Percentiles rank a stretch among this genome's conserved stretches.
Evolutionary conservation across 2,888 invertebrate genomes (phyloP).

Genomic region (Orgyia antiqua): DNA sequence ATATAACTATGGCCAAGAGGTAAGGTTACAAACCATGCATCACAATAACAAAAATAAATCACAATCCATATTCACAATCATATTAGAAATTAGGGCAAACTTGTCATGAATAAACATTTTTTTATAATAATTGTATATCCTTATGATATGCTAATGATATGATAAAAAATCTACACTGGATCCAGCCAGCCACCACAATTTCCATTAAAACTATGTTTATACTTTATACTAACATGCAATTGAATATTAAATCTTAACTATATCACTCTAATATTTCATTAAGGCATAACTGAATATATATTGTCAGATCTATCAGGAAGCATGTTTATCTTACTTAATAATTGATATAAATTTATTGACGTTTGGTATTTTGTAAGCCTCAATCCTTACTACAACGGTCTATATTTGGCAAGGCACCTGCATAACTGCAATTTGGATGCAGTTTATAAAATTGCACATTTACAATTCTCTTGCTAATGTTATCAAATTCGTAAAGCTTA

Average conservation of each 20-base stretch:
- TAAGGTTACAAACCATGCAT: conserved; percentile 1
- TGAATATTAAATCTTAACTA: conserved; percentile 55
- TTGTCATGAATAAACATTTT: conserved; percentile 39
- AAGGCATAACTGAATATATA: conserved; percentile 73
- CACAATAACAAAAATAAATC: neutral
- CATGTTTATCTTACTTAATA: conserved; percentile 68
- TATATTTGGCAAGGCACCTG: too few relatives aligned
- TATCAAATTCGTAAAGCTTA: too few relatives aligned
- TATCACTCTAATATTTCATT: conserved; percentile 66
- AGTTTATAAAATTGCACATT: too few relatives aligned
- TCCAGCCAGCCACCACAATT: conserved; percentile 55
- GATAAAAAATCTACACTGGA: conserved; percentile 73
- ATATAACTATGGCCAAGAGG: too few relatives aligned
- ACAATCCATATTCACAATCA: conserved; percentile 4
- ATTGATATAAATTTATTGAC: conserved; percentile 64
- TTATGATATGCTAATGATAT: conserved; percentile 76
- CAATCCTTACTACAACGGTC: too few relatives aligned
- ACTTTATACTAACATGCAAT: conserved; percentile 59
- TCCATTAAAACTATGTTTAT: conserved; percentile 41
- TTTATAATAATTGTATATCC: conserved; percentile 41
- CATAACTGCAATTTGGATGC: too few relatives aligned
- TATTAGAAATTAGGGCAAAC: conserved; percentile 31
- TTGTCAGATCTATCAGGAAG: conserved; percentile 77
- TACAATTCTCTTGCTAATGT: too few relatives aligned
- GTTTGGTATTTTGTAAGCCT: conserved; percentile 34